Evolutionary conservation across 2,888 invertebrate species (phyloP), one percentile per base, ranked within the genome.

Genomic region (Hartigia nigra): DNA sequence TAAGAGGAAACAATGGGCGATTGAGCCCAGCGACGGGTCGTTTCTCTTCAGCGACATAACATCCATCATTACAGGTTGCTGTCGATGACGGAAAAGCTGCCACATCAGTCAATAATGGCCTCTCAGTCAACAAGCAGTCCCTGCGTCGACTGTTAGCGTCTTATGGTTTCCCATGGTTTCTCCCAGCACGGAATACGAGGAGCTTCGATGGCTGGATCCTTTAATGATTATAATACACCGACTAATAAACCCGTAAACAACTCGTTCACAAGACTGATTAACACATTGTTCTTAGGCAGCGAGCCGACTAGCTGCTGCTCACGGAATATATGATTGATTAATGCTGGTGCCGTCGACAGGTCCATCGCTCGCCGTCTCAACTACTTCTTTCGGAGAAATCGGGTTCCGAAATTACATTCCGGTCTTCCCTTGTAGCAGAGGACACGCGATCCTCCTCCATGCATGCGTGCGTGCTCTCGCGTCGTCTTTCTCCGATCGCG

Each of bases 251-350:
- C 74, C 79, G 72, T 72, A 70, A 72, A 72, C 31, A 32, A 72
- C 74, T 72, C 55, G 39, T 31, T 76, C 37, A 77, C 55, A 74
- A 75, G 79, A 75, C 75, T 77, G 81, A 82, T 82, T 80, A 83
- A 81, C 79, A 81, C 81, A 84, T 83, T 83, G 82, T 83, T 80
- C 80, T 80, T 31, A 77, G 79, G 75, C 78, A 72, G 31, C 72
- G 4, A 34, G 72, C 34, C 72, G 72, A 14, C 39, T 39, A 9
- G 39, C 39, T 39, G 72, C 72, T 72, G 72, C 72, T 72, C 72
- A 76, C 76, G 36, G 32, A 78, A 74, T 74, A 75, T 37, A 78
- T 75, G 75, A 75, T 74, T 34, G 75, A 74, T 74, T 80, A 74
- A 76, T 78, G 36, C 74, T 69, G 77, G 70, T 55, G 70, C 76